A percentile compares a stretch with the other conserved stretches of the same genome.
These are phyloP conservation scores for Melinaea marsaeus DNA, from an alignment of 2,888 invertebrate genomes.

Conservation along the genomic window DNA sequence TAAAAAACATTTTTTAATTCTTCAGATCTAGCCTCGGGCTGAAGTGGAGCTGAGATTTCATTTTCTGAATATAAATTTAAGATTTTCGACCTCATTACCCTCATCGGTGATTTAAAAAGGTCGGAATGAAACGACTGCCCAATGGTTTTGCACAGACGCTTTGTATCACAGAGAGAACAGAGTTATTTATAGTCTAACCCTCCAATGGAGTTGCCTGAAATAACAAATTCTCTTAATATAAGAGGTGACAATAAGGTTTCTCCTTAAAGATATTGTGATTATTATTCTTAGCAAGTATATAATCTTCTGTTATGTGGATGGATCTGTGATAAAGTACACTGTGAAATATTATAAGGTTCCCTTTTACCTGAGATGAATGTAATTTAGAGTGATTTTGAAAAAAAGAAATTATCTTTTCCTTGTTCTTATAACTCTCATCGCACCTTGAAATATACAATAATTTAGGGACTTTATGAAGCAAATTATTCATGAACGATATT, in stretches of 20 bases:
- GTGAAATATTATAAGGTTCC: slow-evolving; percentile 44
- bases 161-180: slow-evolving; percentile 15
- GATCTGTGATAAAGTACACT: slow-evolving; percentile 22
- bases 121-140: slow-evolving; percentile 35
- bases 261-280: no score
- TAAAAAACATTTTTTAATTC: slow-evolving; percentile 8
- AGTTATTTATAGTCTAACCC: not conserved
- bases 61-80: slow-evolving; percentile 64
- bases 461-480: slow-evolving; percentile 3
- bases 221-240: no score
- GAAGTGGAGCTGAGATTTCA: slow-evolving; percentile 43
- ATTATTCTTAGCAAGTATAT: not conserved
- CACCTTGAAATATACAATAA: slow-evolving; percentile 7
- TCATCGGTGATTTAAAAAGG: slow-evolving; percentile 64
- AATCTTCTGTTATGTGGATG: not conserved
- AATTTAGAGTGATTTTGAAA: slow-evolving; percentile 62
- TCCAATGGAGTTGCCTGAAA: no score
- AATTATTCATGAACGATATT: not conserved
- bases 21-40: slow-evolving; percentile 12
- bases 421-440: slow-evolving; percentile 7
- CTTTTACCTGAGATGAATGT: slow-evolving; percentile 56
- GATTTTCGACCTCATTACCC: slow-evolving; percentile 68
- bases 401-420: slow-evolving; percentile 39
- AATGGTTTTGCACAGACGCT: slow-evolving; percentile 22
- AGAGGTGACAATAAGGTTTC: no score